Evolutionary conservation across 2,797 vertebrate genomes (phyloP), one percentile per base, ranked within the genome.

Genomic region (Coracias cyanogaster): DNA sequence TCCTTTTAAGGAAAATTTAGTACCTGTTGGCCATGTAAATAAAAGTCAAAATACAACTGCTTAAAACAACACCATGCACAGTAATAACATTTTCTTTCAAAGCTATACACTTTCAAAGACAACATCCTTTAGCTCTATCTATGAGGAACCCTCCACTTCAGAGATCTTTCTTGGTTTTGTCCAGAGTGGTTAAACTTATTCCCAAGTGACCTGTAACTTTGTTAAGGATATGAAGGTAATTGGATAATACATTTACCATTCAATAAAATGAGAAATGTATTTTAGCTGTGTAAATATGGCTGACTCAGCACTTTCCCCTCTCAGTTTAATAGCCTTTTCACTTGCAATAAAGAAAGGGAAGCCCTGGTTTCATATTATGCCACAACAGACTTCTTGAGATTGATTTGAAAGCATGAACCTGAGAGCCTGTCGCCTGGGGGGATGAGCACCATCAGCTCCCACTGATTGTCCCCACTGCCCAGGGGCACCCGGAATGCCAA

Each of bases 181-280:
- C 58, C 70, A 45, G 52, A 96, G 55, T 13, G 3, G 2, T 55
- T 83, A 78, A 93, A 74, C 48, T 93, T 94, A 66, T 77, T 96
- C 96, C 46, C 84, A 89, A 91, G 78, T 67, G 94, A 95, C 72
- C 58, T 76, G 39, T 84, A 95, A 94, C 67, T 81, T 90, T 93
- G 80, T 96, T 94, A 92, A 93, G 87, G 77, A 94, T 96, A 90
- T 65, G 89, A 95, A 95, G 33, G 82, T 90, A 96, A 97, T 95
- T 96, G 77, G 45, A 91, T 90, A 96, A 96, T 89, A 77, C 48
- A 87, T 57, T 97, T 92, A 95, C 51, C 39, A 79, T 79, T 96
- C 65, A 61, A 82, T 90, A 96, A 94, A 94, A 69, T 90, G 86
- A 94, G 66, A 96, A 97, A 95, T 73, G 54, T 51, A 58, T 95